Conservation (phyloP, 2,888 invertebrate genomes). For the Diogma glabrata region DNA sequence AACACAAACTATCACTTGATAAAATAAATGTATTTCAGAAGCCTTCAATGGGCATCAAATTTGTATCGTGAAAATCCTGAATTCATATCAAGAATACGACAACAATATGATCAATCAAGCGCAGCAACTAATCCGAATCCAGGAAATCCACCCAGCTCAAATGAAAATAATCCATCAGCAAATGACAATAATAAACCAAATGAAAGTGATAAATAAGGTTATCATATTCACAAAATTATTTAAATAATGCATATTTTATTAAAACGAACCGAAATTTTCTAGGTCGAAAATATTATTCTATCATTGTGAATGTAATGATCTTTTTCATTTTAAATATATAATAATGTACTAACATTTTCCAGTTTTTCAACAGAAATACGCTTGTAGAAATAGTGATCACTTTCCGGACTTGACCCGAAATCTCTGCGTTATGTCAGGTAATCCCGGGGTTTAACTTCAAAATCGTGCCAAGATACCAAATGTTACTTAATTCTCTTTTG, state of each 20-base stretch:
- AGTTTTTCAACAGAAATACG: too few relatives aligned
- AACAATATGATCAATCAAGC: neutral
- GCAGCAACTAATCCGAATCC: too few relatives aligned
- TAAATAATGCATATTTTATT: neutral
- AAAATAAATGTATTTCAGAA: slow-evolving; percentile 2
- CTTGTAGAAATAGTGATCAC: too few relatives aligned
- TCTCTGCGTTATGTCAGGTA: too few relatives aligned
- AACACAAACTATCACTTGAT: neutral
- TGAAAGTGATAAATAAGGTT: neutral
- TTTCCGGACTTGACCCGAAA: too few relatives aligned
- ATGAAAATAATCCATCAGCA: neutral
- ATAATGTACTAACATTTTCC: too few relatives aligned
- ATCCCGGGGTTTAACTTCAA: too few relatives aligned
- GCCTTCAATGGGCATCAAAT: slow-evolving; percentile 12
- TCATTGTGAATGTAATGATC: neutral
- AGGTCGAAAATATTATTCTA: neutral
- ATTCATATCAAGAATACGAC: slow-evolving; percentile 11
- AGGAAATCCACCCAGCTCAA: neutral
- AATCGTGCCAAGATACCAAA: too few relatives aligned
- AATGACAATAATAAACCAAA: neutral
- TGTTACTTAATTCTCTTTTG: too few relatives aligned
- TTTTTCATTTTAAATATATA: too few relatives aligned
- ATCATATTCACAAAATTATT: slow-evolving; percentile 1
- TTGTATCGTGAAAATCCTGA: slow-evolving; percentile 15
- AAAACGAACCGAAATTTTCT: neutral